phyloP scores from a whole-genome alignment of 2,888 invertebrate species.

The Stenchaetothrips biformis region DNA sequence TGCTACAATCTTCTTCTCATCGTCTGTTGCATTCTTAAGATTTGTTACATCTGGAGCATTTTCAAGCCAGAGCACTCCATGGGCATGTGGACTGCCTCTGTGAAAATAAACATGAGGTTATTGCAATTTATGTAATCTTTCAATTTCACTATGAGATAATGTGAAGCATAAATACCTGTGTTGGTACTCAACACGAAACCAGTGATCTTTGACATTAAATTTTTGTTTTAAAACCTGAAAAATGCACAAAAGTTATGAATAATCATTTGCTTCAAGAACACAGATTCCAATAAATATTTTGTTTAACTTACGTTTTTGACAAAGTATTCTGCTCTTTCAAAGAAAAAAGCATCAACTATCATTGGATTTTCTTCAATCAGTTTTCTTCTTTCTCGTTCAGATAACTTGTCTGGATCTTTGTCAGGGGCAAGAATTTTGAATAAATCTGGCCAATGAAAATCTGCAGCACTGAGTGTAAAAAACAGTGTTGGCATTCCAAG shows the following conservation, averaged over 20 bases:
- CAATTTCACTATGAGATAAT: too few species aligned
- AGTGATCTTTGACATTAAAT: conserved; percentile 30
- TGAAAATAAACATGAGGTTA: conserved; percentile 9
- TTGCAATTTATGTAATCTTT: too few species aligned
- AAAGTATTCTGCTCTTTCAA: conserved; percentile 28
- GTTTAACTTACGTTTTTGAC: too few species aligned
- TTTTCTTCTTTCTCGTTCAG: conserved; percentile 23
- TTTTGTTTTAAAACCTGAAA: background rate
- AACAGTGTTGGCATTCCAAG: conserved; percentile 34
- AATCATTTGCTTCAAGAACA: too few species aligned
- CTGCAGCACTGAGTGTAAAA: conserved; percentile 35
- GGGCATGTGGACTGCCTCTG: conserved; percentile 36
- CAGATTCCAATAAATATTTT: too few species aligned
- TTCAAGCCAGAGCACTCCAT: conserved; percentile 35
- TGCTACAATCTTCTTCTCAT: background rate
- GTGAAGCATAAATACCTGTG: too few species aligned
- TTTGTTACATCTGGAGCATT: conserved; percentile 31
- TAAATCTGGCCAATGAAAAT: conserved; percentile 35
- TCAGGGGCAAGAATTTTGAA: conserved; percentile 26
- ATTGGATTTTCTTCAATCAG: conserved; percentile 32
- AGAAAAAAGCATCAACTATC: too few species aligned
- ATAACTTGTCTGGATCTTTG: background rate
- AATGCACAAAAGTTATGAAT: too few species aligned
- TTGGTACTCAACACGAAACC: conserved; percentile 32
- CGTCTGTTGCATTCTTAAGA: conserved; percentile 25